Base-by-base conservation (phyloP, 2,113 vertebrate species). In the Natator depressus region DNA sequence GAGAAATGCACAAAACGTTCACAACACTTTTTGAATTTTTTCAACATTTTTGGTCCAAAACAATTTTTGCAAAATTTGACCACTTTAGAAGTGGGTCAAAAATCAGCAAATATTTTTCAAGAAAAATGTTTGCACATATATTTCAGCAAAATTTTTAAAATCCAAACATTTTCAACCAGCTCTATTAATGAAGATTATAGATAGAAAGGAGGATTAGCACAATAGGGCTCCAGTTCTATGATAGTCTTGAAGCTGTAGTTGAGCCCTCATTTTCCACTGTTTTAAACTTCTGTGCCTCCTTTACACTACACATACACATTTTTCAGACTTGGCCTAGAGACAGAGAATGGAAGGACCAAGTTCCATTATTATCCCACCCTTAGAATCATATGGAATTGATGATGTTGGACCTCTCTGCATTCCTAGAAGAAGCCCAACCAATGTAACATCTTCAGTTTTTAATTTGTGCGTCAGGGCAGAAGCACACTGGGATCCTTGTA, bases 401-500 rank as follows among this genome's bases (percentile, higher is more conserved):
- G 62, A 35, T 8, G 31, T 35, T 65, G 31, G 62, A 35, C 94
- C 89, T 22, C 65, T 80, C 72, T 87, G 95, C 96, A 65, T 94
- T 96, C 78, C 87, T 95, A 1, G 42, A 94, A 93, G 95, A 97
- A 96, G 83, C 62, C 81, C 92, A 95, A 85, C 87, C 95, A 92
- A 96, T 96, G 96, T 94, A 97, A 96, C 95, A 81, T 90, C 95
- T 95, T 96, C 89, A 82, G 75, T 96, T 96, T 93, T 96, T 97
- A 96, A 96, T 96, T 97, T 96, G 94, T 95, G 97, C 96, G 95
- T 94, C 97, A 96, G 97, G 96, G 96, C 96, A 97, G 94, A 92
- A 96, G 96, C 95, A 80, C 94, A 95, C 62, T 95, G 94, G 90
- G 85, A 87, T 95, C 93, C 93, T 97, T 96, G 94, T 57, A 95